Evolutionary conservation across 2,888 invertebrate genomes (phyloP).

Genomic region (Chelonus formosanus): DNA sequence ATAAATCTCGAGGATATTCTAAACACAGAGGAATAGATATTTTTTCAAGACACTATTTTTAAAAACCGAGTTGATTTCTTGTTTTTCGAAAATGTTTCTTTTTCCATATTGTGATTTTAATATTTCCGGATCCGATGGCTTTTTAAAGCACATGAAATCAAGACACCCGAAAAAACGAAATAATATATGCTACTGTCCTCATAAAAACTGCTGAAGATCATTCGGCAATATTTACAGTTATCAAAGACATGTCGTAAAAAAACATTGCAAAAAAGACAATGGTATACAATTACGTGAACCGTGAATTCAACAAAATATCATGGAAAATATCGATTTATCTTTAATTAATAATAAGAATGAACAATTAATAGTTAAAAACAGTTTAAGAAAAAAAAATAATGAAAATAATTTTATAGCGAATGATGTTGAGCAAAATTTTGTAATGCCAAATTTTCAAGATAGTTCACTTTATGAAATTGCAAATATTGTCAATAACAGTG

Average conservation of each 20-base stretch:
- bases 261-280: constrained; percentile 9
- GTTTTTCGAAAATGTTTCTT: not conserved
- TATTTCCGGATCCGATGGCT: not conserved
- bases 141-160: not conserved
- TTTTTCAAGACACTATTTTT: not conserved
- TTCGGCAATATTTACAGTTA: constrained; percentile 7
- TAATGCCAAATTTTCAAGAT: not conserved
- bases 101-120: not conserved
- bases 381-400: no score
- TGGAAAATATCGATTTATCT: no score
- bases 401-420: no score
- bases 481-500: no score
- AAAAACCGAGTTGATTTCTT: no score
- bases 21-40: no score
- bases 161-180: not conserved
- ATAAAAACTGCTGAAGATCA: not conserved
- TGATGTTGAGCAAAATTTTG: no score
- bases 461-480: not conserved
- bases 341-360: no score
- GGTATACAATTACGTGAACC: no score
- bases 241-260: not conserved
- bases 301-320: no score
- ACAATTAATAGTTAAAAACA: no score
- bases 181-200: constrained; percentile 3
- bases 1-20: no score